Evolutionary conservation across 2,797 vertebrate genomes (phyloP), one percentile per base, ranked within the genome.

Genomic region (Cyclura pinguis): DNA sequence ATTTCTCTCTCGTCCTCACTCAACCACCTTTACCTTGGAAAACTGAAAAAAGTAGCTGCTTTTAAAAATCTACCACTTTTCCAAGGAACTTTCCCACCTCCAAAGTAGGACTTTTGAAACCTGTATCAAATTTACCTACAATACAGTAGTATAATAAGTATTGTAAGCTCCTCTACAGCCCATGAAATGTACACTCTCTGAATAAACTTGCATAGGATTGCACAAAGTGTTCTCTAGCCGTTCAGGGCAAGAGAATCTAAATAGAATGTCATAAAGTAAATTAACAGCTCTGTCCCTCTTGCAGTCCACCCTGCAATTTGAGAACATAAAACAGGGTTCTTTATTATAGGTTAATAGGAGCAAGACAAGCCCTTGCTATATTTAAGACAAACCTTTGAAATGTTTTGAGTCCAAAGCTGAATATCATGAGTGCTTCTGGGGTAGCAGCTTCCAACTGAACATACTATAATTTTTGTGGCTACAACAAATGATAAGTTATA

Each of bases 321-420:
- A 87, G 52, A 69, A 88, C 77, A 89, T 92, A 87, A 91, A 89
- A 35, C 84, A 83, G 92, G 83, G 55, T 27, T 93, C 87, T 77
- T 94, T 92, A 94, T 95, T 95, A 91, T 42, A 94, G 82, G 87
- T 92, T 95, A 89, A 82, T 72, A 85, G 84, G 95, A 92, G 47
- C 74, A 80, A 20, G 91, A 90, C 84, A 95, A 92, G 80, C 84
- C 55, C 73, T 92, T 92, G 2, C 84, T 94, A 57, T 29, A 92
- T 78, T 93, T 95, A 94, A 95, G 87, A 80, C 91, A 94, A 95
- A 24, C 67, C 82, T 93, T 74, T 50, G n/a, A 87, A 91, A 93
- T 32, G 84, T 92, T 94, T 90, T 38, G 86, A 91, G 62, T 91
- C 94, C 91, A 92, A 92, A 93, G 69, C 89, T 91, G 87, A 16